Evolutionary conservation across 2,888 invertebrate species (phyloP), one percentile per base, ranked within the genome.

Genomic region (Oscheius sp.): DNA sequence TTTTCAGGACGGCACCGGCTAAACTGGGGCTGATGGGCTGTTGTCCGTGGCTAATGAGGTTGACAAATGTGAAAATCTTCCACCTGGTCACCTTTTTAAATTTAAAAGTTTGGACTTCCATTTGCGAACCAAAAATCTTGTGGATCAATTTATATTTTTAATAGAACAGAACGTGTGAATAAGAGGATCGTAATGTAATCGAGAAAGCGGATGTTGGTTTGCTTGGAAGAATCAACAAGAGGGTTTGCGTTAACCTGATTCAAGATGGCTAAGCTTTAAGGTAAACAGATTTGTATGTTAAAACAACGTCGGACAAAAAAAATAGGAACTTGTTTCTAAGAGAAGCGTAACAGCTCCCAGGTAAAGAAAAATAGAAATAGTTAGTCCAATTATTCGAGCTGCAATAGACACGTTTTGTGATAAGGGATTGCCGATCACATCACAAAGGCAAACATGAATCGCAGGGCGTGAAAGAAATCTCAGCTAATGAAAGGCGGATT

Each of bases 401-500:
- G 61, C 61, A 29, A 61, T 29, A 45, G 45, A 61, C 61, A 61
- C 61, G 61, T 61, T 61, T 52, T 42, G 45, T 61, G 61, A 61
- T 61, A 61, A 42, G 27, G 42, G 61, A 55, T 55, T 34, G 55
- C 55, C 15, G 61, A 34, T 20, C 27, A 42, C 15, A 61, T 29
- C 25, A 45, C 61, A 61, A 61, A 61, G 61, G 61, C 61, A 61
- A 61, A 61, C 61, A 61, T 58, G 58, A 58, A 61, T 45, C 29
- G 61, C 42, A 45, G 61, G 25, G 45, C 27, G 61, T 20, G 55
- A 34, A 55, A 55, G 15, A 42, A 31, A 39, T 25, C 42, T n/a
- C 45, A 61, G 34, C 42, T 61, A 61, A 27, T 42, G 61, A 42
- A 61, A 61, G 45, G 27, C 61, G 45, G 42, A 15, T 61, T 27